A percentile compares a stretch with the other conserved stretches of the same genome.
Evolutionary conservation across 1,140 invertebrate genomes (phyloP).

Genomic region (Wasmannia auropunctata): DNA sequence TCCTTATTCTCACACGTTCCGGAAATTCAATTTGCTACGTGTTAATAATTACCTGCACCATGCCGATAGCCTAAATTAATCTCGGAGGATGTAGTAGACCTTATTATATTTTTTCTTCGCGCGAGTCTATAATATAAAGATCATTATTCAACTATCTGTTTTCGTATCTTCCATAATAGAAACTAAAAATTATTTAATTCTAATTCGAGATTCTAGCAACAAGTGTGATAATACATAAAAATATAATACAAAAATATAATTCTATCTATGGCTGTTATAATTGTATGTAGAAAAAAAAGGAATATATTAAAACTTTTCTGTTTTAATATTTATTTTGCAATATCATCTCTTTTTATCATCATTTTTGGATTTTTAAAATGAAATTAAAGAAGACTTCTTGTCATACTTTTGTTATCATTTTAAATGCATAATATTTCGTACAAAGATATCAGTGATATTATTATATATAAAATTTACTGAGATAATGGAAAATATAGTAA

Average conservation of each 20-base stretch:
- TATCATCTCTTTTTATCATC: background rate
- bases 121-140: background rate
- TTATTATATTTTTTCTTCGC: background rate
- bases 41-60: slow-evolving; percentile 20
- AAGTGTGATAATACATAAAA: background rate
- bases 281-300: background rate
- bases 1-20: background rate
- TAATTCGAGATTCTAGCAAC: background rate
- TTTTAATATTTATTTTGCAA: background rate
- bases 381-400: background rate
- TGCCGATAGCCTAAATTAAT: background rate
- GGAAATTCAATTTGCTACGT: slow-evolving; percentile 35
- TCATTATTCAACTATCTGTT: slow-evolving; percentile 1
- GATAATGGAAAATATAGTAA: background rate
- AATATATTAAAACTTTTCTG: background rate
- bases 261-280: background rate
- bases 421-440: background rate
- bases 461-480: background rate
- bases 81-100: background rate
- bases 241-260: background rate
- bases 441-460: background rate
- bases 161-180: background rate
- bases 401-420: background rate
- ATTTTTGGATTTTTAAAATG: background rate
- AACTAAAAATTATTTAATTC: background rate